phyloP scores from a whole-genome alignment of 2,797 vertebrate species.

The Toxotes lorentzi region DNA sequence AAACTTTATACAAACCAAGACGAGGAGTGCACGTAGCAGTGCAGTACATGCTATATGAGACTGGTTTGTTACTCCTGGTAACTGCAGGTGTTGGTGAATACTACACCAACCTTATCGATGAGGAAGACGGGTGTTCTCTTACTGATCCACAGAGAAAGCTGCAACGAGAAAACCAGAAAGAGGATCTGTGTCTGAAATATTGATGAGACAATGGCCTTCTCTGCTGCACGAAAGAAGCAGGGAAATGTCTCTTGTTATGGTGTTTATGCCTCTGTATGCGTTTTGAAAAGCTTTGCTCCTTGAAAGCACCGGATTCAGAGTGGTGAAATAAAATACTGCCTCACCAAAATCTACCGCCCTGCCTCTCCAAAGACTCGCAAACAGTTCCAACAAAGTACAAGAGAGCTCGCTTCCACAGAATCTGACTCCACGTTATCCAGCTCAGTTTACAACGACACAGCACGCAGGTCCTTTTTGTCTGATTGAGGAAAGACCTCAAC shows the following conservation, averaged over 20 bases:
- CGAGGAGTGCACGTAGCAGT: conserved; percentile 23
- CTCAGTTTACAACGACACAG: conserved; percentile 58
- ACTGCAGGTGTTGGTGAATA: conserved; percentile 56
- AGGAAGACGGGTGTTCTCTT: conserved; percentile 63
- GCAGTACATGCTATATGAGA: conserved; percentile 39
- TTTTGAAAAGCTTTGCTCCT: conserved; percentile 20
- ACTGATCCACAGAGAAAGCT: conserved; percentile 61
- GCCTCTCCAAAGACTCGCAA: conserved; percentile 20
- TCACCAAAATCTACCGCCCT: conserved; percentile 40
- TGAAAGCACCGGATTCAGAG: conserved; percentile 17
- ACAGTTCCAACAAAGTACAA: conserved; percentile 19
- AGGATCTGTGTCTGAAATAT: conserved; percentile 80
- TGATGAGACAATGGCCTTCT: conserved; percentile 70
- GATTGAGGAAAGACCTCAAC: conserved; percentile 8
- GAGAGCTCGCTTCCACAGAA: conserved; percentile 42
- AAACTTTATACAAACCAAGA: conserved; percentile 20
- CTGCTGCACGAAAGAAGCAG: conserved; percentile 50
- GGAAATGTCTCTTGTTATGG: conserved; percentile 19
- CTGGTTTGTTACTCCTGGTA: conserved; percentile 43
- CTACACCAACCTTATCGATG: conserved; percentile 39
- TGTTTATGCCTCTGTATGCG: conserved; percentile 43
- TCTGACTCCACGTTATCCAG: conserved; percentile 40
- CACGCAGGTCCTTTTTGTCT: conserved; percentile 33
- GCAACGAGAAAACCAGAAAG: conserved; percentile 65
- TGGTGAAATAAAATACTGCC: conserved; percentile 48